Base-by-base conservation (phyloP, 2,888 invertebrate genomes). In the Alloplasta piceator region DNA sequence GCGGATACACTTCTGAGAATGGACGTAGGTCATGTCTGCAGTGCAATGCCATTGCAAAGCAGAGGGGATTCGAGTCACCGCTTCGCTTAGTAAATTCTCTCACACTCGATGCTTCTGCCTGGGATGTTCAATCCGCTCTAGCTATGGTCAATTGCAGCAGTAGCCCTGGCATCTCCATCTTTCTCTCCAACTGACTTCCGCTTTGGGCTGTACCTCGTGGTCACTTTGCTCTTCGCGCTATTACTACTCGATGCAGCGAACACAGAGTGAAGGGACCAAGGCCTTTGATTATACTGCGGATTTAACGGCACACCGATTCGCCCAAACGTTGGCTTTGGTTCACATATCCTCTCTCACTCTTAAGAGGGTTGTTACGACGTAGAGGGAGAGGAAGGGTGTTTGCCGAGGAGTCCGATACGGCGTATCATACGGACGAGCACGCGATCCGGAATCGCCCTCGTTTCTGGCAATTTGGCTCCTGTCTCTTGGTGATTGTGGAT, bases 221-320 rank as follows among this genome's bases (percentile, higher is more conserved):
- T 50, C 55, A 10, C 64, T 56, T 64, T 63, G 52, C 50, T 39
- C 55, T 16, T 6, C 46, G 41, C 1, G 52, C 10, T 16, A 43
- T n/a, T 16, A 26, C 41, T 68, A 16, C 55, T 56, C 7, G n/a
- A 26, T 9, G n/a, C 4, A 43, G 10, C 43, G 10, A 43, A 43
- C n/a, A 12, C 39, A 41, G 73, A 58, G 72, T 76, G 72, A 64
- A 76, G 66, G 61, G 48, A 83, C 85, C 61, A 63, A 56, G 83
- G 85, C 87, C 82, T 88, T 88, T 89, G 89, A 89, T 89, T 89
- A 71, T 60, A 88, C 87, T 83, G 78, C 85, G 84, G 86, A 87
- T 88, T 88, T 87, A 86, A 88, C 86, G 83, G 84, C 80, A 88
- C 86, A 82, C 84, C 80, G 82, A 82, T 85, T 86, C 85, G 26